Percentiles rank a stretch among this genome's conserved stretches.
These are phyloP conservation scores for Galaxea fascicularis DNA, from an alignment of 92 coral and sea anemone species.

Conservation along the genomic window DNA sequence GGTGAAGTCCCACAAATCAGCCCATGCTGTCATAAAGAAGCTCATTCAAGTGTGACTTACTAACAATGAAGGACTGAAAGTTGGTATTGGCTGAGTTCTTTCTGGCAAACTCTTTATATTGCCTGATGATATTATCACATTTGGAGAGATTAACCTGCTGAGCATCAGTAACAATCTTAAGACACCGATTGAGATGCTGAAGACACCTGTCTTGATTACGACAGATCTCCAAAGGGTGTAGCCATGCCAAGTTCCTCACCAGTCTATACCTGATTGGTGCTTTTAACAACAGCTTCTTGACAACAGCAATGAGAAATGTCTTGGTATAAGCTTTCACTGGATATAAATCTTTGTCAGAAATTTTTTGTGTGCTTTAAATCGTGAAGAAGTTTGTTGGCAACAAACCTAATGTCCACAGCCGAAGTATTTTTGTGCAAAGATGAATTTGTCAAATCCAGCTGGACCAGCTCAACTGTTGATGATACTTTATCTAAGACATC, in stretches of 20 bases:
- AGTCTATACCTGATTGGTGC: constrained; percentile 39
- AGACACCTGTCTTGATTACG: constrained; percentile 20
- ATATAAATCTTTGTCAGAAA: constrained; percentile 30
- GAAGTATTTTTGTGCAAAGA: constrained; percentile 19
- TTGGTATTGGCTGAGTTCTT: constrained; percentile 16
- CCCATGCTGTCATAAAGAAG: constrained; percentile 40
- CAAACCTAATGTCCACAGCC: constrained; percentile 48
- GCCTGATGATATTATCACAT: constrained; percentile 28
- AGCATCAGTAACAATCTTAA: constrained; percentile 36
- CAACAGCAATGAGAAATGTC: constrained; percentile 29
- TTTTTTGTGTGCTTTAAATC: constrained; percentile 16
- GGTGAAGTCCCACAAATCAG: constrained; percentile 29
- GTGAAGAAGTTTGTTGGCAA: constrained; percentile 26
- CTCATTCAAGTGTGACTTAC: constrained; percentile 8
- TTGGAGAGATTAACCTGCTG: constrained; percentile 36
- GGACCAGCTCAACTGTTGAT: constrained; percentile 37
- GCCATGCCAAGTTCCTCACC: constrained; percentile 41
- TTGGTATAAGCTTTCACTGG: constrained; percentile 42
- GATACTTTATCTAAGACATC: constrained; percentile 36
- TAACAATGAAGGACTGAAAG: constrained; percentile 20
- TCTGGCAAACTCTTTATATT: constrained; percentile 9
- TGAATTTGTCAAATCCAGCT: constrained; percentile 7
- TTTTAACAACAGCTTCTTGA: constrained; percentile 49
- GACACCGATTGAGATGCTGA: constrained; percentile 35
- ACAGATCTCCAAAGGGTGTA: constrained; percentile 31